Evolutionary conservation across 2,797 vertebrate genomes (phyloP).

Genomic region (Crenuchus spilurus): DNA sequence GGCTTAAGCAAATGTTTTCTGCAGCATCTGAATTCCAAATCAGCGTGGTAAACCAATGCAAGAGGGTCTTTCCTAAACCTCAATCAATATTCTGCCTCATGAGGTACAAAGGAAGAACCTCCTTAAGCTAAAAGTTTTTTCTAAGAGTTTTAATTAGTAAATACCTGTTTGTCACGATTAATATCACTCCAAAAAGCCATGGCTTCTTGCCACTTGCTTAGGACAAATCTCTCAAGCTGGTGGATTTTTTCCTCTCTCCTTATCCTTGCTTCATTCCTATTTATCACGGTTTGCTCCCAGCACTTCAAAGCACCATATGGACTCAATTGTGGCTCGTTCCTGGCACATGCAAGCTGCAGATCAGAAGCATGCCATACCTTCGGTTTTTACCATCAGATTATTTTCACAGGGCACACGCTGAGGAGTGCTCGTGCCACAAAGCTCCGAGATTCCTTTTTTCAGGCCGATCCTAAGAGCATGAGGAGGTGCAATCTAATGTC

Average conservation of each 20-base stretch:
- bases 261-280: slow-evolving; percentile 84
- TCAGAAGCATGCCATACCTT: slow-evolving; percentile 81
- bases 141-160: slow-evolving; percentile 46
- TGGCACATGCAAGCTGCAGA: slow-evolving; percentile 84
- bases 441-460: slow-evolving; percentile 37
- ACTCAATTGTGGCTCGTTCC: slow-evolving; percentile 87
- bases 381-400: slow-evolving; percentile 53
- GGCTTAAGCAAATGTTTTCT: too few species aligned
- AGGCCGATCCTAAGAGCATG: slow-evolving; percentile 30
- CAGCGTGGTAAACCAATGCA: too few species aligned
- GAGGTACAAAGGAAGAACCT: neutral
- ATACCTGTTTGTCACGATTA: slow-evolving; percentile 52
- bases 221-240: slow-evolving; percentile 56
- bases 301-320: slow-evolving; percentile 92
- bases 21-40: too few species aligned
- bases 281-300: slow-evolving; percentile 87
- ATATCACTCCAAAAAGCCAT: slow-evolving; percentile 52
- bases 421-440: slow-evolving; percentile 46
- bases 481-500: slow-evolving; percentile 53
- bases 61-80: neutral
- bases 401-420: slow-evolving; percentile 57
- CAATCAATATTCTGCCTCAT: slow-evolving; percentile 5
- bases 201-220: slow-evolving; percentile 50
- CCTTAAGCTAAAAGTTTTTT: slow-evolving; percentile 8
- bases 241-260: slow-evolving; percentile 34